Conservation (phyloP, 2,888 invertebrate species). For the Thereva unica region DNA sequence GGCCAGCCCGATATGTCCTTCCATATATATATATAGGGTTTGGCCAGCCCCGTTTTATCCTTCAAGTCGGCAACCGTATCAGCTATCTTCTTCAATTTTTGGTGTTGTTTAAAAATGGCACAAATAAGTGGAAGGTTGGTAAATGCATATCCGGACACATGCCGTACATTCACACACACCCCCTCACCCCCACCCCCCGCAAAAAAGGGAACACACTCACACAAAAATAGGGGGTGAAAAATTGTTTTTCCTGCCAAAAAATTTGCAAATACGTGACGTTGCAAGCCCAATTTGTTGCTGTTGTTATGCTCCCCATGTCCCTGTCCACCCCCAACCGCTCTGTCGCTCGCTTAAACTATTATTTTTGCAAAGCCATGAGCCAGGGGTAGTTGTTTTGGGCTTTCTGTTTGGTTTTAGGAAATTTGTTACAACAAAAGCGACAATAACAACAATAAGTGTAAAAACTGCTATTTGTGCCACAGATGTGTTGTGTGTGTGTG, state of each 20-base stretch:
- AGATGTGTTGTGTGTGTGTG: neutral
- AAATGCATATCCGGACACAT: slow-evolving; percentile 26
- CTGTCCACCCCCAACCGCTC: neutral
- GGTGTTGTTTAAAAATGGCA: slow-evolving; percentile 25
- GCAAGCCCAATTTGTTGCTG: slow-evolving; percentile 40
- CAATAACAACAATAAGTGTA: slow-evolving; percentile 28
- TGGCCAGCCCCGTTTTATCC: slow-evolving; percentile 18
- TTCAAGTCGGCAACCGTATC: slow-evolving; percentile 14
- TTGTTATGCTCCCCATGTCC: slow-evolving; percentile 16
- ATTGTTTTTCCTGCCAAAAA: slow-evolving; percentile 42
- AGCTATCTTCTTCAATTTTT: slow-evolving; percentile 22
- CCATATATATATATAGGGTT: slow-evolving; percentile 17
- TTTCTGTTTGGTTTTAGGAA: slow-evolving; percentile 14
- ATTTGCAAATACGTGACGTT: slow-evolving; percentile 41
- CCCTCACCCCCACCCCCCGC: no score
- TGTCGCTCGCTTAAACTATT: neutral
- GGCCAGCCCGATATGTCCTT: no score
- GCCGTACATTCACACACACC: slow-evolving; percentile 3
- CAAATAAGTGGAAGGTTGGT: slow-evolving; percentile 19
- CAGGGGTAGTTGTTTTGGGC: slow-evolving; percentile 14
- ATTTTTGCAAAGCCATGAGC: neutral
- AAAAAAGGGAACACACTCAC: slow-evolving; percentile 18
- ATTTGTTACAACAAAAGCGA: slow-evolving; percentile 31
- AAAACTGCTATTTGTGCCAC: slow-evolving; percentile 2
- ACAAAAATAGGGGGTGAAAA: slow-evolving; percentile 40